A percentile compares a stretch with the other conserved stretches of the same genome.
Conservation (phyloP, 2,113 vertebrate genomes). For the Pycnonotus jocosus region DNA sequence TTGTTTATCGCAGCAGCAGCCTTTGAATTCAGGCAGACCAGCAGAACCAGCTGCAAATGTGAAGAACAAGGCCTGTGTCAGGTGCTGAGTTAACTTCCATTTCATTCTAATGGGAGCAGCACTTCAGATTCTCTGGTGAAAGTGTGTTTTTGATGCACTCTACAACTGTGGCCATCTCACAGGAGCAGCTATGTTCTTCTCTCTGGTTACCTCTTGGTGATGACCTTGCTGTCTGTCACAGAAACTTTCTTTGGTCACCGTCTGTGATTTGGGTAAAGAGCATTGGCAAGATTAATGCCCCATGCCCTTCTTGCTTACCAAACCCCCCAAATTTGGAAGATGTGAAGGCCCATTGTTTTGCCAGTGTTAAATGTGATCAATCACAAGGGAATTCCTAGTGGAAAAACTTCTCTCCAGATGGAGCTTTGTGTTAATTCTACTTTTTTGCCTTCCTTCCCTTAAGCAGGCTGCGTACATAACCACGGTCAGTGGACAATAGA, state of each 20-base stretch:
- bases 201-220: not conserved
- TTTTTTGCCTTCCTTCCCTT: not conserved
- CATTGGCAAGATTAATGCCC: not conserved
- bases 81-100: not conserved
- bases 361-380: not conserved
- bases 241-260: not conserved
- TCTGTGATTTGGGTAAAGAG: not conserved
- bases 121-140: not conserved
- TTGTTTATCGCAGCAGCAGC: not conserved
- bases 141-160: not conserved
- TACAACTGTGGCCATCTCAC: not conserved
- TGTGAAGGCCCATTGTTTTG: not conserved
- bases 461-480: not conserved
- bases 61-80: not conserved
- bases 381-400: not conserved
- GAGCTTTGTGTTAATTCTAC: not conserved
- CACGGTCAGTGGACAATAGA: rapidly evolving
- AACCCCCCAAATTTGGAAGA: not conserved
- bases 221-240: not conserved
- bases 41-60: not conserved
- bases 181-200: not conserved
- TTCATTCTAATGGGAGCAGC: not conserved
- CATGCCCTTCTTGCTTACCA: not conserved
- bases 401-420: not conserved
- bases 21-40: not conserved